Conservation (phyloP, 2,113 vertebrate genomes). For the Australoheros scitulus region DNA sequence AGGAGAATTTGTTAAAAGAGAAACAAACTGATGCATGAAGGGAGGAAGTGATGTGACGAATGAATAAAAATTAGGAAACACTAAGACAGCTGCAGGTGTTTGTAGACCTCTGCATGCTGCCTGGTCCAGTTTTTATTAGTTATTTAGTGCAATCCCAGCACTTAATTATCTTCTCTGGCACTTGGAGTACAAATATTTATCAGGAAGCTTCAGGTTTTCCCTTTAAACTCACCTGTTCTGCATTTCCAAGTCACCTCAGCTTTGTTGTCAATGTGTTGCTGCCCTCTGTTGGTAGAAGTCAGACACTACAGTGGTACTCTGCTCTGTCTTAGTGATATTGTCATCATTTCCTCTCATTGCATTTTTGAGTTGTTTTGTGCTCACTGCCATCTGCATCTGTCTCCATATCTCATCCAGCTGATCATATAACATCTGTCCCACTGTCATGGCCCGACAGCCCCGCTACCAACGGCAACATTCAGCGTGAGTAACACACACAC, state of each 20-base stretch:
- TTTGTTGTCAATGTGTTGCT: neutral
- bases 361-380: slow-evolving; percentile 25
- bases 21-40: neutral
- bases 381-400: slow-evolving; percentile 56
- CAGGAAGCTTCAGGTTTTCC: neutral
- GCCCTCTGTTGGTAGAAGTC: neutral
- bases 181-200: no score
- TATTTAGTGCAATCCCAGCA: no score
- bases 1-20: no score
- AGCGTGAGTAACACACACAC: slow-evolving; percentile 44
- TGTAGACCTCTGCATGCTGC: no score
- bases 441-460: slow-evolving; percentile 69
- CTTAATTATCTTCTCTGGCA: no score
- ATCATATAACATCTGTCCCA: slow-evolving; percentile 60
- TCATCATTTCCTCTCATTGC: neutral
- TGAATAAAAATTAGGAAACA: neutral
- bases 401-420: slow-evolving; percentile 62
- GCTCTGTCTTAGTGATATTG: neutral
- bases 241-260: neutral
- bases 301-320: neutral
- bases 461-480: slow-evolving; percentile 41
- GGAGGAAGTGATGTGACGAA: no score
- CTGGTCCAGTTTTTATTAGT: no score
- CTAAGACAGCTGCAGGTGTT: no score
- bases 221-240: no score